Base-by-base conservation (phyloP, 2,888 invertebrate species). In the Apamea sordens region DNA sequence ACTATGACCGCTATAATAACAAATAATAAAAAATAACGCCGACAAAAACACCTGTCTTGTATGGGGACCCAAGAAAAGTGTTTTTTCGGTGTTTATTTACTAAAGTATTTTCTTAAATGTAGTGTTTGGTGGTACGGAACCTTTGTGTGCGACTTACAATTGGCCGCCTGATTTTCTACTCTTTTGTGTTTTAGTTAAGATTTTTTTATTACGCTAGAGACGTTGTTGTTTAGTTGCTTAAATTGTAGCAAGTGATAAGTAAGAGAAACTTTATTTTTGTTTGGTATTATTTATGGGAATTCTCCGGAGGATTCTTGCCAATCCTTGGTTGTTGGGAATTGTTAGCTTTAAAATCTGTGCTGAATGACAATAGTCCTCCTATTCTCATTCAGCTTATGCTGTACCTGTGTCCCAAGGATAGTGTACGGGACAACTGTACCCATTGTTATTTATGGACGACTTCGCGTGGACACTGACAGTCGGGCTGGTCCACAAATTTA, bases 151-250 rank as follows among this genome's bases (percentile, higher is more conserved):
- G 5, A 64, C 15, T 41, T n/a, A n/a, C 41, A 67, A 15, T n/a
- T 41, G 4, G 15, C 8, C 15, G 4, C 15, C 41, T 67, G 21
- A n/a, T 50, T 64, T 72, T 73, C 24, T 56, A 47, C 53, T 65
- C 32, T 41, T 44, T 68, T 10, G 47, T 7, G 50, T 78, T 80
- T 79, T 67, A 73, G 64, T 63, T 63, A 10, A 72, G 61, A 53
- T n/a, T 73, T 73, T 71, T 82, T 79, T 84, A 79, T 87, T 86
- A 77, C 79, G 13, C 77, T 36, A 36, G 84, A 76, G 89, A 76
- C 61, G 53, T 53, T 53, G 21, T 7, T 1, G 24, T 53, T 73
- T 74, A 53, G 47, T 68, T 83, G 28, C 15, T 69, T 70, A 56
- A 50, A 75, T 61, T 76, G 32, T 59, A 61, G 53, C 59, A 50